phyloP scores from a whole-genome alignment of 2,888 invertebrate genomes.

The Mayetiola destructor region DNA sequence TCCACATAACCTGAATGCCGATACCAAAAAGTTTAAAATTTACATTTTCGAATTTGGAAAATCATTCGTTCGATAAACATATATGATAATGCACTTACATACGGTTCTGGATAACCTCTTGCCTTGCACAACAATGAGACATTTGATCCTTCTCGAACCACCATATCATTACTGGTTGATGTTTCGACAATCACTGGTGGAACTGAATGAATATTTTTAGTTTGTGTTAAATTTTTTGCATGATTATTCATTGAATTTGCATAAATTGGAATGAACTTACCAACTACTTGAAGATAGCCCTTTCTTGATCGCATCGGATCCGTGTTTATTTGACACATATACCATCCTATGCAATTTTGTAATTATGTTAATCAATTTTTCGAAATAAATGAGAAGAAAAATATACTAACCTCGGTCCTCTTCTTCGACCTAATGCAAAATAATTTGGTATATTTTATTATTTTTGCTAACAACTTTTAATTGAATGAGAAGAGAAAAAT shows the following conservation, averaged over 20 bases:
- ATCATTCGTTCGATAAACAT: not conserved
- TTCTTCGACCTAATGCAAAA: too few species aligned
- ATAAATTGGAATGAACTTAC: slow-evolving; percentile 40
- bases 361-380: too few species aligned
- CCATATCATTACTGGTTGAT: slow-evolving; percentile 83
- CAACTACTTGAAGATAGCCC: slow-evolving; percentile 81
- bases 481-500: too few species aligned
- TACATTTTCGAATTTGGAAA: not conserved
- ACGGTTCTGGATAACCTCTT: slow-evolving; percentile 76
- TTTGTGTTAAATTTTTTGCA: not conserved
- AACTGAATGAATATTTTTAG: slow-evolving; percentile 40
- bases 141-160: slow-evolving; percentile 76
- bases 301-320: slow-evolving; percentile 52
- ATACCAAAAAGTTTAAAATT: not conserved
- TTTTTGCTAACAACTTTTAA: too few species aligned
- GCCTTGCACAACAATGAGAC: slow-evolving; percentile 80
- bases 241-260: not conserved
- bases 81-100: slow-evolving; percentile 35
- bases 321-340: not conserved
- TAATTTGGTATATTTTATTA: too few species aligned
- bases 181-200: slow-evolving; percentile 81
- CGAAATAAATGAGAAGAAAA: too few species aligned
- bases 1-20: slow-evolving; percentile 53
- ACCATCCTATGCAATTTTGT: too few species aligned
- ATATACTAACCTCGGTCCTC: slow-evolving; percentile 77